Base-by-base conservation (phyloP, 2,888 invertebrate genomes). In the Ochropleura plecta region DNA sequence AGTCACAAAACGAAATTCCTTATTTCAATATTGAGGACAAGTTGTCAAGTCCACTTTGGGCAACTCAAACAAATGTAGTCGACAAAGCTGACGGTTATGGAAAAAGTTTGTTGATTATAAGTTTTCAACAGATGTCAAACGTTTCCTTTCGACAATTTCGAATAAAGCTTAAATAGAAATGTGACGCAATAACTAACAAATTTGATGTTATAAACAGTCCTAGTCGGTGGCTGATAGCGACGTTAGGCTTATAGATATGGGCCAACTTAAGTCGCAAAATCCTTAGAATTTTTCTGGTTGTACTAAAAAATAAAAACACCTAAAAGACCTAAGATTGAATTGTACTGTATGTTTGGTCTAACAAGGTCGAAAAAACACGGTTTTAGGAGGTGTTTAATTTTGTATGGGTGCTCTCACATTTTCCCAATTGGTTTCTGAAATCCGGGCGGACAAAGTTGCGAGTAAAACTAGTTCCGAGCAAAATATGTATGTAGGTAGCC, bases 81-180 rank as follows among this genome's bases (percentile, higher is more conserved):
- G 83, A 85, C 81, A 79, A 78, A 81, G 75, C 81, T 81, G 85
- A 86, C 83, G 86, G 90, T 91, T 92, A 92, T 92, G 88, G 90
- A 90, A 91, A 92, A 93, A 92, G 89, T 93, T 92, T 79, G 74
- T 75, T 82, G 86, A 89, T 90, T 90, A 88, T 83, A 83, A 89
- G 89, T 84, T 89, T 80, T 76, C 71, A 66, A 88, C 81, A 86
- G 72, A 85, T 82, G 75, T 74, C 78, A 82, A 84, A 85, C 70
- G 84, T 81, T 88, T 73, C 62, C 68, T 79, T 81, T 74, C 66
- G 66, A 82, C 66, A 79, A 81, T 66, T 73, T 81, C 48, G 59
- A 78, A 69, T 78, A 69, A 76, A 40, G 40, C 12, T 46, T 42
- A 20, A 76, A 64, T 62, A 63, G 49, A 65, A 62, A 67, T 70